A percentile compares a stretch with the other conserved stretches of the same genome.
Evolutionary conservation across 2,113 vertebrate species (phyloP).

Genomic region (Scolopax mira): DNA sequence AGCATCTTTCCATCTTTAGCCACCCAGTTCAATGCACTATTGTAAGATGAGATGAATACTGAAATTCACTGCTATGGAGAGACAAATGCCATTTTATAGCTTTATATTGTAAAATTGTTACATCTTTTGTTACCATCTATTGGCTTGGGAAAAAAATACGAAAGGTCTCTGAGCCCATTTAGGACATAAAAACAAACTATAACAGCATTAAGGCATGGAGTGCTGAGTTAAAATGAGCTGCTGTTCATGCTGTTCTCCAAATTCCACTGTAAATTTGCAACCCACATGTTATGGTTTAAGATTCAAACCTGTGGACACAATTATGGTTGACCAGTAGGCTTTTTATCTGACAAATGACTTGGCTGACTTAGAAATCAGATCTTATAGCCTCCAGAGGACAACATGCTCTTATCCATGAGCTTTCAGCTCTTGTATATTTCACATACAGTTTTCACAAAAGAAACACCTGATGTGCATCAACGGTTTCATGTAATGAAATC

Average conservation of each 20-base stretch:
- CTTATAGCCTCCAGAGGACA: constrained; percentile 47
- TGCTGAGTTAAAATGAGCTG: not conserved
- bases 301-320: constrained; percentile 65
- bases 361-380: constrained; percentile 62
- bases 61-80: constrained; percentile 27
- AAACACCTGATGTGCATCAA: constrained; percentile 61
- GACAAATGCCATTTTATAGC: not conserved
- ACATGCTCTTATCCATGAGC: constrained; percentile 4
- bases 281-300: constrained; percentile 15
- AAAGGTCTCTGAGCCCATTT: constrained; percentile 11
- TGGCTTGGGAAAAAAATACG: constrained; percentile 13
- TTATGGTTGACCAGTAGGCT: constrained; percentile 61
- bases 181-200: constrained; percentile 10
- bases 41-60: constrained; percentile 39
- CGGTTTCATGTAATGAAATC: constrained; percentile 62
- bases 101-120: constrained; percentile 18
- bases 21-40: constrained; percentile 26
- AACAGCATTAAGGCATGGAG: not conserved
- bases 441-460: constrained; percentile 58
- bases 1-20: constrained; percentile 39
- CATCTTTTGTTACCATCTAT: not conserved
- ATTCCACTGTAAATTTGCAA: constrained; percentile 44
- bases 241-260: not conserved
- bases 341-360: constrained; percentile 62
- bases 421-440: constrained; percentile 59